Percentiles rank a stretch among this genome's conserved stretches.
These are phyloP conservation scores for Mesorhabditis sp. DNA, from an alignment of 2,888 invertebrate genomes.

Conservation along the genomic window DNA sequence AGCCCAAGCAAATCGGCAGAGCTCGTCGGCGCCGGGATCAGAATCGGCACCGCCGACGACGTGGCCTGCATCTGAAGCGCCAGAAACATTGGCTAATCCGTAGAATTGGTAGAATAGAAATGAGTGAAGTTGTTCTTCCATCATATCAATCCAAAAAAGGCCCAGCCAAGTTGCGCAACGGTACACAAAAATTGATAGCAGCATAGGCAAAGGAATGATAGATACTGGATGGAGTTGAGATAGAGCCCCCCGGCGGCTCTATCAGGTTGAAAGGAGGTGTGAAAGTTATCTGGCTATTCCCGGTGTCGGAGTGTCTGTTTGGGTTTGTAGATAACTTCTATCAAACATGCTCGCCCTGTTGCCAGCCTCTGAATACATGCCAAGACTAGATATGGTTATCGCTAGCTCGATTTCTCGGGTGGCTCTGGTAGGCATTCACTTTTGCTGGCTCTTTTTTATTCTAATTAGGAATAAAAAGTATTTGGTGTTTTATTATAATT, in stretches of 20 bases:
- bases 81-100: too few relatives aligned
- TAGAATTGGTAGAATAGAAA: too few relatives aligned
- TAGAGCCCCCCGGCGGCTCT: too few relatives aligned
- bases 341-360: background rate
- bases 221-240: background rate
- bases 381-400: background rate
- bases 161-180: too few relatives aligned
- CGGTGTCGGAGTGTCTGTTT: background rate
- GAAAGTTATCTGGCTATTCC: conserved; percentile 4
- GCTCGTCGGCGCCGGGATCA: background rate
- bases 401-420: background rate
- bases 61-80: background rate
- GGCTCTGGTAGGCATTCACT: background rate
- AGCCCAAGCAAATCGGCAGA: background rate
- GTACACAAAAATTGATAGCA: too few relatives aligned
- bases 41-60: background rate
- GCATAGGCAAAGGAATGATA: too few relatives aligned
- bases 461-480: background rate
- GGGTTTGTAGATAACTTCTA: too few relatives aligned
- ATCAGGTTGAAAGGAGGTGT: background rate
- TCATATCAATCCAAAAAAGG: too few relatives aligned
- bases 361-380: background rate
- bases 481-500: background rate
- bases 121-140: too few relatives aligned
- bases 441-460: background rate